phyloP scores from a whole-genome alignment of 92 coral and sea anemone species.

The Zoanthus solanderi region DNA sequence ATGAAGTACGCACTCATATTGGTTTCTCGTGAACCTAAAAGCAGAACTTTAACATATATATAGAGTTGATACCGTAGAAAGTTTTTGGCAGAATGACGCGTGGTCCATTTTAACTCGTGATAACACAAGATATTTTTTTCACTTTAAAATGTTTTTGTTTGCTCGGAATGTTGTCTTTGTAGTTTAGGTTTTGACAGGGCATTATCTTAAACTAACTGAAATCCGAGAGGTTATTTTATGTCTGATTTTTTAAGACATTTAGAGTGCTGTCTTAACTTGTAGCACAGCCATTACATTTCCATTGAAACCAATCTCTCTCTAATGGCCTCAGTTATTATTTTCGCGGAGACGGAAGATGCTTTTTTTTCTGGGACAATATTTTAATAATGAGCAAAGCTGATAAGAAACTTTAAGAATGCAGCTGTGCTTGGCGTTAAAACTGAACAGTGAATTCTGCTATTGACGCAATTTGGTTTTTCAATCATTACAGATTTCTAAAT shows the following conservation, averaged over 20 bases:
- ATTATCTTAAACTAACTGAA: conserved; percentile 91
- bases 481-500: conserved; percentile 74
- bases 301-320: conserved; percentile 56
- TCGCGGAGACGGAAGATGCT: conserved; percentile 22
- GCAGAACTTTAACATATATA: neutral
- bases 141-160: conserved; percentile 98
- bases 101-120: conserved; percentile 59
- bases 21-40: conserved; percentile 24
- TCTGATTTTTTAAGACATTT: conserved; percentile 87
- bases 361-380: conserved; percentile 34
- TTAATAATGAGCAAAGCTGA: conserved; percentile 60
- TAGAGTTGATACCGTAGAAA: neutral
- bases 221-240: conserved; percentile 93
- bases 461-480: conserved; percentile 78
- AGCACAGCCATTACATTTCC: conserved; percentile 36
- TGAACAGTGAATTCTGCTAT: conserved; percentile 58
- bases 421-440: conserved; percentile 42
- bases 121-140: conserved; percentile 81
- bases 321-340: conserved; percentile 46
- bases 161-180: conserved; percentile 94
- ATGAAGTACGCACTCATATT: conserved; percentile 74
- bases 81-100: conserved; percentile 54
- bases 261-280: conserved; percentile 79
- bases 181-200: conserved; percentile 89
- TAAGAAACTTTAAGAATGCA: conserved; percentile 61